Evolutionary conservation across 2,113 vertebrate genomes (phyloP).

Genomic region (Neofelis nebulosa): DNA sequence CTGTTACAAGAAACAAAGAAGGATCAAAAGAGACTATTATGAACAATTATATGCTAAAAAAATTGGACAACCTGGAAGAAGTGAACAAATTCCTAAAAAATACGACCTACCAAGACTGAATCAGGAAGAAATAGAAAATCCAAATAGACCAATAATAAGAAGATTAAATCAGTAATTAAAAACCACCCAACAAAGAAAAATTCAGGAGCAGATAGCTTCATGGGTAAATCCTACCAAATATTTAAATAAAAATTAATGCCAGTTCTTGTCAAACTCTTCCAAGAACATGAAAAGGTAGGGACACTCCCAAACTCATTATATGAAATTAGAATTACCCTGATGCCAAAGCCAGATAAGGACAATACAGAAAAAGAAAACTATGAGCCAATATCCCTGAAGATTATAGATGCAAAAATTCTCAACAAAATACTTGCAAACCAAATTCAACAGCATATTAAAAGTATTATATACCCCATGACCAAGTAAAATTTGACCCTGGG

Average conservation of each 20-base stretch:
- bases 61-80: neutral
- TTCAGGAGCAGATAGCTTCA: neutral
- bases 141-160: neutral
- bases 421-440: neutral
- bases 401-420: neutral
- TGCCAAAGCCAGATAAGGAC: neutral
- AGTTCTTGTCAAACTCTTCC: neutral
- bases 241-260: neutral
- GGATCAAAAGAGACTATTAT: neutral
- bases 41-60: neutral
- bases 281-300: neutral
- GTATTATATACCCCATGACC: neutral
- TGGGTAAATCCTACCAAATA: neutral
- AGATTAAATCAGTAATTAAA: neutral
- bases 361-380: neutral
- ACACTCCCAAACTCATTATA: neutral
- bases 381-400: neutral
- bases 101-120: neutral
- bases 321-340: neutral
- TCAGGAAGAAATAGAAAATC: neutral
- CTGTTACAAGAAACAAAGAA: neutral
- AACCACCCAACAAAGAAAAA: neutral
- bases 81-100: neutral
- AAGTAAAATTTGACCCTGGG: neutral
- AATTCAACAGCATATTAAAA: neutral